Conservation (phyloP, 2,888 invertebrate species). For the Anticlea derivata region DNA sequence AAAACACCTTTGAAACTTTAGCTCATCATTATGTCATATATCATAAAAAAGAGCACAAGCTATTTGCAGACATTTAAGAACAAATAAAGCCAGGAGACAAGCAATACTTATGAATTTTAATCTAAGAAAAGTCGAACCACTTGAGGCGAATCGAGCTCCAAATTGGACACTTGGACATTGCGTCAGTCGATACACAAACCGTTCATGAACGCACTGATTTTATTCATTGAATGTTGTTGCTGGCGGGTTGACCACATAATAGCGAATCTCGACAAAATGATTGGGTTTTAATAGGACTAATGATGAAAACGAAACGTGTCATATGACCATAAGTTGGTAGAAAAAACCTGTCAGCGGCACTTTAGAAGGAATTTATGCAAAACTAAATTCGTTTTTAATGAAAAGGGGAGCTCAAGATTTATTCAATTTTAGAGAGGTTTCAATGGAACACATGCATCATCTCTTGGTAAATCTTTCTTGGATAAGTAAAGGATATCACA, state of each 20-base stretch:
- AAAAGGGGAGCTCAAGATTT: slow-evolving; percentile 13
- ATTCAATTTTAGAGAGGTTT: not conserved
- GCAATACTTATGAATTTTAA: slow-evolving; percentile 57
- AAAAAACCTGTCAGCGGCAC: slow-evolving; percentile 39
- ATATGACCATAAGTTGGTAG: slow-evolving; percentile 41
- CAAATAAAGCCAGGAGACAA: slow-evolving; percentile 16
- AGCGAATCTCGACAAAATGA: slow-evolving; percentile 65
- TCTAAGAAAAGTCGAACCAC: slow-evolving; percentile 78
- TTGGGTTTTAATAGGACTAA: slow-evolving; percentile 70
- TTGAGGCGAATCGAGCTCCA: slow-evolving; percentile 73
- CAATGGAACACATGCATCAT: not conserved
- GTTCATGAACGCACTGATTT: slow-evolving; percentile 71
- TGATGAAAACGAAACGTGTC: slow-evolving; percentile 53
- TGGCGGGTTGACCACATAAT: slow-evolving; percentile 63
- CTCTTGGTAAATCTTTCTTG: too few relatives aligned
- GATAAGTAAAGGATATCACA: too few relatives aligned
- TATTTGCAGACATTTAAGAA: too few relatives aligned
- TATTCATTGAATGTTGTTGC: slow-evolving; percentile 59
- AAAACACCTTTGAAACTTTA: too few relatives aligned
- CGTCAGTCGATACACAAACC: slow-evolving; percentile 72
- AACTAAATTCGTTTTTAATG: slow-evolving; percentile 27
- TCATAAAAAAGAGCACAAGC: too few relatives aligned
- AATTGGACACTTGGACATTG: slow-evolving; percentile 77
- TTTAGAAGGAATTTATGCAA: slow-evolving; percentile 29
- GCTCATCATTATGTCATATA: too few relatives aligned